Evolutionary conservation across 2,797 vertebrate species (phyloP).

Genomic region (Diglossa cyanea): DNA sequence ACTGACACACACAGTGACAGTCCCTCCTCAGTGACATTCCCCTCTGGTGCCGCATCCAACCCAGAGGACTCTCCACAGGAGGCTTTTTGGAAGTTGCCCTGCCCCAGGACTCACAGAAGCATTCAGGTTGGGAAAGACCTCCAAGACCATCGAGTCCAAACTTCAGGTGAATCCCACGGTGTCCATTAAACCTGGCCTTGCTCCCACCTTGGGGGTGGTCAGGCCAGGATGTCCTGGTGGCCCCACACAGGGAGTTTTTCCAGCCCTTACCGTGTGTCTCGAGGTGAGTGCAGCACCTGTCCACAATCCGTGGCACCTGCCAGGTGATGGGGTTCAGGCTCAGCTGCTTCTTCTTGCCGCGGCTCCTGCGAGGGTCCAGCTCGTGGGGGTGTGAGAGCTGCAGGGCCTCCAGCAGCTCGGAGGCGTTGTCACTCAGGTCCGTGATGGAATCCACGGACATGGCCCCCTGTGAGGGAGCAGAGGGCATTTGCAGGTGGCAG

Average conservation of each 20-base stretch:
- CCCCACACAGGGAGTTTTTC: fast-evolving
- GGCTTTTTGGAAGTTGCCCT: not conserved
- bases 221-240: not conserved
- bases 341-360: conserved; percentile 78
- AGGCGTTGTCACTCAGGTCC: conserved; percentile 86
- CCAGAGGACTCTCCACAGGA: not conserved
- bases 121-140: not conserved
- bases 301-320: conserved; percentile 88
- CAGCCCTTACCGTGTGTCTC: conserved; percentile 80
- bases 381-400: conserved; percentile 88
- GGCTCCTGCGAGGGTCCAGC: conserved; percentile 78
- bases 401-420: conserved; percentile 87
- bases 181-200: not conserved
- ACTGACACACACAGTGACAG: not conserved
- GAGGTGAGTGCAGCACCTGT: conserved; percentile 88
- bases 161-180: fast-evolving
- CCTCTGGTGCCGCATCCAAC: not conserved
- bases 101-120: not conserved
- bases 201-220: not conserved
- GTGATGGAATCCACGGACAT: conserved; percentile 89
- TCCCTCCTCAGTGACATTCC: not conserved
- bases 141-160: fast-evolving
- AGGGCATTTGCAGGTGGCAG: not conserved
- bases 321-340: conserved; percentile 91
- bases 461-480: conserved; percentile 78